These are phyloP conservation scores for Clepsis dumicolana DNA, from an alignment of 2,888 invertebrate genomes.

Conservation along the genomic window DNA sequence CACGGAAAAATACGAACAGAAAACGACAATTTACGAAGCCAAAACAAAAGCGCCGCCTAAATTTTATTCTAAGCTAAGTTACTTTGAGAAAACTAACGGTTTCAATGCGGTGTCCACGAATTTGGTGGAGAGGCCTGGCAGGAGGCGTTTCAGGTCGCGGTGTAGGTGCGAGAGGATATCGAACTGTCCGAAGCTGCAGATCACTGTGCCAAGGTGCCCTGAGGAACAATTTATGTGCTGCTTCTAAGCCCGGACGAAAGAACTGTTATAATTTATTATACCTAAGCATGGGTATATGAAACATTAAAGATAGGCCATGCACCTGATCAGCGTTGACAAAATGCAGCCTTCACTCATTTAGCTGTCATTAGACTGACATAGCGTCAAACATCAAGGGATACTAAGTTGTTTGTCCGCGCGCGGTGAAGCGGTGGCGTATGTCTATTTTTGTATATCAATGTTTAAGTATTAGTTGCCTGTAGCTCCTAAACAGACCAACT, in stretches of 20 bases:
- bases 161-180: slow-evolving; percentile 80
- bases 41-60: slow-evolving; percentile 54
- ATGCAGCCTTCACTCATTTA: too few relatives aligned
- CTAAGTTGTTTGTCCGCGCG: too few relatives aligned
- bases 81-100: slow-evolving; percentile 59
- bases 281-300: too few relatives aligned
- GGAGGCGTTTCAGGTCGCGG: slow-evolving; percentile 69
- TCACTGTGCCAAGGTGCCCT: slow-evolving; percentile 78
- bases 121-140: slow-evolving; percentile 60
- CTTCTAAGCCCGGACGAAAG: slow-evolving; percentile 56
- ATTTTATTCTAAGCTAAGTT: slow-evolving; percentile 68
- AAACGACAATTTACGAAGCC: slow-evolving; percentile 47
- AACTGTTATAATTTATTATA: too few relatives aligned
- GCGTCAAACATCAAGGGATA: too few relatives aligned
- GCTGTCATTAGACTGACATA: too few relatives aligned
- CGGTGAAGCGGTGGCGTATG: too few relatives aligned
- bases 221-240: slow-evolving; percentile 81
- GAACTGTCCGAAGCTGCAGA: slow-evolving; percentile 81
- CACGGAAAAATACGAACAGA: slow-evolving; percentile 50
- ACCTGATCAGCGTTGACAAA: too few relatives aligned
- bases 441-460: too few relatives aligned
- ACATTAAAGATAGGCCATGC: too few relatives aligned
- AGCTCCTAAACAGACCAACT: too few relatives aligned
- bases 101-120: slow-evolving; percentile 59
- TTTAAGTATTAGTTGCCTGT: too few relatives aligned